phyloP scores from a whole-genome alignment of 1,140 invertebrate species.

The Drosophila albomicans region DNA sequence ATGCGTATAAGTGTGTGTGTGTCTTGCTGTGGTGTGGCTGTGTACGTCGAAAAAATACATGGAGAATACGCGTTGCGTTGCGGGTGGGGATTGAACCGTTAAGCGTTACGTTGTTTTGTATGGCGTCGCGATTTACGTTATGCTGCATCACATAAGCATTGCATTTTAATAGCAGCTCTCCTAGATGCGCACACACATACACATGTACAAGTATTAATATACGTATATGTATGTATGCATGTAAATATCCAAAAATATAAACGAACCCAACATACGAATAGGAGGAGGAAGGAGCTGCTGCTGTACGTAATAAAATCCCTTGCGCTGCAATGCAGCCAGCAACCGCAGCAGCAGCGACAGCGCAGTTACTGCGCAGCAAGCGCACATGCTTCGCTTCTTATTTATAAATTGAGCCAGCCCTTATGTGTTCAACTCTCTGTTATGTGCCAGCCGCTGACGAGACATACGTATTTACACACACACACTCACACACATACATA shows the following conservation, averaged over 20 bases:
- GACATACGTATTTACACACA: constrained; percentile 29
- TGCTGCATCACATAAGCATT: constrained; percentile 40
- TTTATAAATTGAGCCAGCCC: constrained; percentile 79
- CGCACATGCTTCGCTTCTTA: constrained; percentile 74
- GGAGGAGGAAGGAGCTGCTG: constrained; percentile 20
- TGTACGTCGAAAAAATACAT: constrained; percentile 27
- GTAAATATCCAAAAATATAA: constrained; percentile 82
- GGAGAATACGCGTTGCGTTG: constrained; percentile 24
- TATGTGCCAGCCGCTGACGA: constrained; percentile 60
- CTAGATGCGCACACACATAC: constrained; percentile 34
- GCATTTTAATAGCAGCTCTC: constrained; percentile 30
- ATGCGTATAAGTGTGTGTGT: neutral
- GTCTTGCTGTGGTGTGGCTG: neutral
- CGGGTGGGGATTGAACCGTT: constrained; percentile 44
- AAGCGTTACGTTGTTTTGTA: constrained; percentile 52
- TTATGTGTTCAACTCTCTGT: constrained; percentile 75
- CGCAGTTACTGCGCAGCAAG: constrained; percentile 48
- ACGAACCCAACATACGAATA: constrained; percentile 56
- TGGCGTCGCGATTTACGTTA: constrained; percentile 51
- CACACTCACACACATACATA: constrained; percentile 25
- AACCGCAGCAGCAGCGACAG: constrained; percentile 17
- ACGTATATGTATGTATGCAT: constrained; percentile 44
- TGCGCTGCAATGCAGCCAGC: constrained; percentile 61
- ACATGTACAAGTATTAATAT: constrained; percentile 13
- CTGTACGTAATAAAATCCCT: constrained; percentile 81